Conservation (phyloP, 2,797 vertebrate genomes). For the Bufotes viridis region DNA sequence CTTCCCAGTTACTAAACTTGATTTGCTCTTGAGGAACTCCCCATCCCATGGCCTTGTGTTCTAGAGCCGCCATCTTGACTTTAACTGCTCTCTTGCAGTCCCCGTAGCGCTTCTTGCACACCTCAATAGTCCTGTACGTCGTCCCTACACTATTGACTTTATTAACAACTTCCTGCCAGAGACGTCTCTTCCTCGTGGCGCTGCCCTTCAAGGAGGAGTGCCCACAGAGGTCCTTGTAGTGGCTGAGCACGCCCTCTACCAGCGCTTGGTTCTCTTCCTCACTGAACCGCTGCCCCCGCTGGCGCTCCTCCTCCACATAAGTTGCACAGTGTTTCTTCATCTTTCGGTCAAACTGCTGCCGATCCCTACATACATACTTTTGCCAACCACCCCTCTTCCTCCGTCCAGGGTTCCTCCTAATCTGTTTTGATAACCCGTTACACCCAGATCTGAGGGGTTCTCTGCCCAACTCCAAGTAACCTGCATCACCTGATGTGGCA, state of each 20-base stretch:
- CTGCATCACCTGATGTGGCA: neutral
- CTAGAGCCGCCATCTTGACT: slow-evolving; percentile 35
- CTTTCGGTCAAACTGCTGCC: slow-evolving; percentile 26
- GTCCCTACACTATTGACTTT: slow-evolving; percentile 11
- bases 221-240: slow-evolving; percentile 21
- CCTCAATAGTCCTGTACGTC: slow-evolving; percentile 25
- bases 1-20: slow-evolving; percentile 37
- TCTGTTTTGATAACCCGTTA: neutral
- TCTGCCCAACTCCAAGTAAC: neutral
- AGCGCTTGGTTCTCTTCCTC: slow-evolving; percentile 24
- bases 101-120: slow-evolving; percentile 47
- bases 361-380: neutral
- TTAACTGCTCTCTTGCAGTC: slow-evolving; percentile 44
- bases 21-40: slow-evolving; percentile 18
- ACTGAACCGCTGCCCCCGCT: slow-evolving; percentile 34
- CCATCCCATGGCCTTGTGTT: slow-evolving; percentile 15
- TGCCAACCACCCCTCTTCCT: slow-evolving; percentile 8
- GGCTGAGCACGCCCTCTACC: slow-evolving; percentile 8
- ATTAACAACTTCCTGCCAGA: slow-evolving; percentile 43
- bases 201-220: slow-evolving; percentile 9
- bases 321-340: neutral
- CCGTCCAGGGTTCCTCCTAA: neutral
- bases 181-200: slow-evolving; percentile 13
- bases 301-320: slow-evolving; percentile 33
- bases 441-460: neutral